Evolutionary conservation across 2,113 vertebrate genomes (phyloP), one percentile per base, ranked within the genome.

Genomic region (Sterrhoptilus dennistouni): DNA sequence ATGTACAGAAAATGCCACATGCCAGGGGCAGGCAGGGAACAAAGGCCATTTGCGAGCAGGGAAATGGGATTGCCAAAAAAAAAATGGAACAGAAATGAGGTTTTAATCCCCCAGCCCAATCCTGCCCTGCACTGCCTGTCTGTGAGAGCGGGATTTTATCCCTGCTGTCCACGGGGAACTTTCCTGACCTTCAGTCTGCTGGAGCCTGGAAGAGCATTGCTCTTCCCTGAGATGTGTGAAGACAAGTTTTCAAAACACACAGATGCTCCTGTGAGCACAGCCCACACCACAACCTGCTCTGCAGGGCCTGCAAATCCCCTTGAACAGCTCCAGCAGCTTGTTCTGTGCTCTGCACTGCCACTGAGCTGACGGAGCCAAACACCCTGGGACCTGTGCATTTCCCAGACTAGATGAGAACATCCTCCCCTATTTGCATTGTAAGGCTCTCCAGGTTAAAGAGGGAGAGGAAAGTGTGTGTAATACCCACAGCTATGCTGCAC

Each of bases 91-190:
- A 96, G 92, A 92, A 96, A 95, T 92, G 96, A 96, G 72, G 45
- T 87, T 96, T 96, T 96, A 96, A 96, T 97, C 88, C 96, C 79
- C 69, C 94, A 84, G 83, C 65, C 92, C 95, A 57, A 60, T 89
- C 88, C 50, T 83, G 29, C 75, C 78, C 10, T 6, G 64, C 66
- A 52, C 59, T 17, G 76, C 83, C 88, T 83, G 75, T 78, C 80
- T 90, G 92, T 4, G 8, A 70, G 90, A 92, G 40, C 45, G 21
- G 95, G 92, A 90, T 95, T 96, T 96, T 96, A 94, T 91, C 90
- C 65, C 49, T 28, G 31, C 2, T 61, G 57, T 44, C 95, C 86
- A 3, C 65, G 14, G 96, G 95, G 94, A 87, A 76, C 86, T 78
- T 47, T 61, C 36, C 92, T 95, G 95, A 97, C 96, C 94, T 96